These are phyloP conservation scores for Anodontia alba DNA, from an alignment of 2,888 invertebrate species.

Conservation along the genomic window DNA sequence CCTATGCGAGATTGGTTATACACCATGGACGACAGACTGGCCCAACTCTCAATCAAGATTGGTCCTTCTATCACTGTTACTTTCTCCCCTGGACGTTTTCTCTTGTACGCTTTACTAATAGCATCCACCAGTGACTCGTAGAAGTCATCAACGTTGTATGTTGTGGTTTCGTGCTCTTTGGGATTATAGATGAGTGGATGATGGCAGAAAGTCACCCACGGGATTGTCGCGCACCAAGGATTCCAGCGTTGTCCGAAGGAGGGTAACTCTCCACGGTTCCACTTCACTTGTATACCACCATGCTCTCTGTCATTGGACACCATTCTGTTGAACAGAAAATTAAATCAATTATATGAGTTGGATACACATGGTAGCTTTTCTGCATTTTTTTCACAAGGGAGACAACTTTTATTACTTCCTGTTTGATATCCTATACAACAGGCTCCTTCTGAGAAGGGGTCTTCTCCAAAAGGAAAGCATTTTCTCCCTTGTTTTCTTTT, in stretches of 20 bases:
- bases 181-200: slow-evolving; percentile 88
- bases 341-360: too few species aligned
- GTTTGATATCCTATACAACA: too few species aligned
- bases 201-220: slow-evolving; percentile 91
- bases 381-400: too few species aligned
- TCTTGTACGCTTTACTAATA: slow-evolving; percentile 71
- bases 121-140: slow-evolving; percentile 80
- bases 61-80: slow-evolving; percentile 78
- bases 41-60: slow-evolving; percentile 92
- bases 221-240: slow-evolving; percentile 92
- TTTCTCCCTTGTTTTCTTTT: too few species aligned
- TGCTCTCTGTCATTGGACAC: slow-evolving; percentile 89
- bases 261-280: slow-evolving; percentile 91
- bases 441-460: too few species aligned
- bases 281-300: slow-evolving; percentile 90
- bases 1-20: slow-evolving; percentile 93
- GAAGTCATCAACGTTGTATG: slow-evolving; percentile 85
- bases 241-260: slow-evolving; percentile 90
- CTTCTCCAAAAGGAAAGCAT: too few species aligned
- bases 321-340: slow-evolving; percentile 25
- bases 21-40: slow-evolving; percentile 91
- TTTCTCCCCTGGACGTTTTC: slow-evolving; percentile 74
- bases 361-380: too few species aligned
- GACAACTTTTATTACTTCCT: too few species aligned
- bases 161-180: slow-evolving; percentile 82